A percentile compares a stretch with the other conserved stretches of the same genome.
These are phyloP conservation scores for Sebastes matsubarae DNA, from an alignment of 2,797 vertebrate species.

Conservation along the genomic window DNA sequence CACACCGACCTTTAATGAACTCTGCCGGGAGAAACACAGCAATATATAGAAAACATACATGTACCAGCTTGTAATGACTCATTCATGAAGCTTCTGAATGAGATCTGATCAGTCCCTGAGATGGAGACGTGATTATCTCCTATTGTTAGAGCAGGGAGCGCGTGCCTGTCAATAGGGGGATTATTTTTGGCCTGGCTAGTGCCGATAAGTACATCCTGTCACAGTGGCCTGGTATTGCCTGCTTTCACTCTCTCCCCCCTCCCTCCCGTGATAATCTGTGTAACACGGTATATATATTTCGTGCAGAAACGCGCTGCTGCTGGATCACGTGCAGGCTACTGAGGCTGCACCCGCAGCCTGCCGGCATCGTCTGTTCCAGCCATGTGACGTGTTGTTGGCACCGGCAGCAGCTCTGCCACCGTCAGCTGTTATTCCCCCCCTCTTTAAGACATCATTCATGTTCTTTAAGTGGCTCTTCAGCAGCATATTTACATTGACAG, in stretches of 20 bases:
- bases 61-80: neutral
- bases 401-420: slow-evolving; percentile 16
- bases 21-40: slow-evolving; percentile 1
- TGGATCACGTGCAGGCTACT: slow-evolving; percentile 67
- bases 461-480: neutral
- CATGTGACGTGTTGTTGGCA: slow-evolving; percentile 65
- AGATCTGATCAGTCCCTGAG: neutral
- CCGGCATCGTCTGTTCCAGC: slow-evolving; percentile 55
- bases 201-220: slow-evolving; percentile 65
- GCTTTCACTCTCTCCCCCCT: slow-evolving; percentile 18
- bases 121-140: slow-evolving; percentile 23
- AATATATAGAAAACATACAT: neutral
- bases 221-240: slow-evolving; percentile 62
- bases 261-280: slow-evolving; percentile 35
- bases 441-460: neutral
- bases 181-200: slow-evolving; percentile 48
- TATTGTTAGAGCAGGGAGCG: slow-evolving; percentile 32
- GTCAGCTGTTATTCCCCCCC: neutral
- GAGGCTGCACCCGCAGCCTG: slow-evolving; percentile 58
- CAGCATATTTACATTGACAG: neutral
- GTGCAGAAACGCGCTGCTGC: slow-evolving; percentile 45
- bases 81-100: neutral
- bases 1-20: slow-evolving; percentile 47
- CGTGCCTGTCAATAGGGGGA: slow-evolving; percentile 36
- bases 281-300: slow-evolving; percentile 47